Base-by-base conservation (phyloP, 2,113 vertebrate genomes). In the Dicrurus megarhynchus region DNA sequence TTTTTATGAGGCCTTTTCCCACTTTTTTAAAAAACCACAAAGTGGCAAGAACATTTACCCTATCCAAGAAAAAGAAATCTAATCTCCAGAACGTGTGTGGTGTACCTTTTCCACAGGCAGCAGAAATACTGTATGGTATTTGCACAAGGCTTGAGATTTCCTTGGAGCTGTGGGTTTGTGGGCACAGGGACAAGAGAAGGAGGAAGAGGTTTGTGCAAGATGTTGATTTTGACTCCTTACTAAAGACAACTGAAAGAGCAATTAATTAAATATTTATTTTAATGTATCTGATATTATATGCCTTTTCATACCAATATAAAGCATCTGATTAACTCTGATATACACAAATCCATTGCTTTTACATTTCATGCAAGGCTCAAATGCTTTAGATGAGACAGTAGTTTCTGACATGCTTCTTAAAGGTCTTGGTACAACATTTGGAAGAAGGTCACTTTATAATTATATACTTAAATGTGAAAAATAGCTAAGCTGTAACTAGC, bases 371-470 rank as follows among this genome's bases (percentile, higher is more conserved):
- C 32, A 57, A 78, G 32, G 44, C 60, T 96, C n/a, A 71, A 89
- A 52, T 82, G 22, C 57, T 84, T 89, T 60, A 78, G 49, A 67
- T 82, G 22, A 84, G 41, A 39, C 27, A 78, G 24, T 80, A 33
- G 52, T 55, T 95, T 82, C 77, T 95, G 65, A 82, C 65, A 53
- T 57, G 57, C 37, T 89, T 42, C 73, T 89, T 89, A 78, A 78
- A 78, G 41, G 64, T 89, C 68, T 89, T 56, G 49, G 33, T 85
- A 57, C 7, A 76, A 28, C 21, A 47, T 84, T 91, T 93, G 76
- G 55, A 85, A 87, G 61, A 91, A 95, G 35, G 37, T 85, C 65
- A 73, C 44, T 89, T 90, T 87, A 75, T 87, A 92, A 80, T 93
- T 90, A 89, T 27, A 67, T 86, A 65, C 46, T 73, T 83, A 63